Conservation (phyloP, 1,140 invertebrate species). For the Leptopilina clavipes region DNA sequence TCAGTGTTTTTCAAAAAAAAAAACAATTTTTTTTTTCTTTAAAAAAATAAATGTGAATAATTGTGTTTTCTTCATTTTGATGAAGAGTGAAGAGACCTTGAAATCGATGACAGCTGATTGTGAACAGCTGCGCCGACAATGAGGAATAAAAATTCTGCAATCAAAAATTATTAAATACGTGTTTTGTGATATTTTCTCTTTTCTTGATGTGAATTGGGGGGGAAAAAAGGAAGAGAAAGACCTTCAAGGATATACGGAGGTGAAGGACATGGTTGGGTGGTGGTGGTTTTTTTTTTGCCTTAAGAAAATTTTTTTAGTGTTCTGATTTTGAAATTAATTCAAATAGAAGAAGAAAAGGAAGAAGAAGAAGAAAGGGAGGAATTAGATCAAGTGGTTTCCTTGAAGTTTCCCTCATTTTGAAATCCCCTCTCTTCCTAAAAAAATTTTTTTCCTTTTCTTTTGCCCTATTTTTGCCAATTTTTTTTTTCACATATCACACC, state of each 20-base stretch:
- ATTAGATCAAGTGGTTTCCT: neutral
- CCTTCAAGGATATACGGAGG: neutral
- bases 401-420: neutral
- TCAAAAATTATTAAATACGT: no score
- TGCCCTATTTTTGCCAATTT: no score
- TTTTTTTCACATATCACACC: no score
- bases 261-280: constrained; percentile 8
- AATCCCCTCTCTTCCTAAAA: neutral
- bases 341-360: neutral
- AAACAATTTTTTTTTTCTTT: no score
- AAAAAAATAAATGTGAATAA: no score
- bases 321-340: neutral
- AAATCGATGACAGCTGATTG: constrained; percentile 8
- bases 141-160: neutral
- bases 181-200: no score
- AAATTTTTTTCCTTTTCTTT: no score
- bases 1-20: no score
- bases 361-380: no score
- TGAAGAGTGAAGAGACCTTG: neutral
- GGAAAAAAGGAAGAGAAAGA: neutral
- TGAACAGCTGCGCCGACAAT: neutral
- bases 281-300: neutral
- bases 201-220: neutral
- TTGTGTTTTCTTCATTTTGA: neutral
- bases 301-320: neutral